Base-by-base conservation (phyloP, 2,113 vertebrate species). In the Galbula dea region DNA sequence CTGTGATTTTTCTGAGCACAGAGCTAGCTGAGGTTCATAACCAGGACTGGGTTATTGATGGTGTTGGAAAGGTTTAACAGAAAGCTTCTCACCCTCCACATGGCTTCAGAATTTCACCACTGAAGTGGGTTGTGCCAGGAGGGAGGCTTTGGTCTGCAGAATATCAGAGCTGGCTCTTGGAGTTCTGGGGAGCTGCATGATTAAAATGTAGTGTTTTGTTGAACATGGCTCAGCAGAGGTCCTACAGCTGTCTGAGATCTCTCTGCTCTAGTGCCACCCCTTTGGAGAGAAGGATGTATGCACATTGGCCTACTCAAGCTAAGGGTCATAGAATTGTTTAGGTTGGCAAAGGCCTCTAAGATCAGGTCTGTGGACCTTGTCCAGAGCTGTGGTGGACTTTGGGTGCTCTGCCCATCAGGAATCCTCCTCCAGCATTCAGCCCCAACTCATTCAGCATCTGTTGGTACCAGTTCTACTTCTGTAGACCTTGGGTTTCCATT, bases 51-150 rank as follows among this genome's bases (percentile, higher is more conserved):
- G 8, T 63, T 63, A 71, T 5, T 86, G 79, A 65, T 81, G 67
- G 41, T 84, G 65, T 86, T 95, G 83, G 77, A 86, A 91, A 45
- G 18, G 5, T 79, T 94, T 89, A 66, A 89, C 75, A 67, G 90
- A 86, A 74, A 54, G 34, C 13, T 29, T 39, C 71, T 83, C 1
- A 0, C 57, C 48, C 46, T 37, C 59, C 69, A 29, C 11, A 3
- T 16, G 45, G 49, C 57, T 75, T 43, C 24, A 34, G 68, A 59
- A 20, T 93, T 59, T 61, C 90, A 75, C 86, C 2, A 1, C 80
- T 45, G 76, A 36, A 61, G 30, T 10, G 39, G 55, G 14, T 52
- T 39, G 36, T 95, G 92, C 83, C 94, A 86, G 65, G 51, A 15
- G 32, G 43, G 62, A 81, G 27, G 11, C 27, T 34, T 91, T 63